phyloP scores from a whole-genome alignment of 2,113 vertebrate species.

The Melanocharis versteri region DNA sequence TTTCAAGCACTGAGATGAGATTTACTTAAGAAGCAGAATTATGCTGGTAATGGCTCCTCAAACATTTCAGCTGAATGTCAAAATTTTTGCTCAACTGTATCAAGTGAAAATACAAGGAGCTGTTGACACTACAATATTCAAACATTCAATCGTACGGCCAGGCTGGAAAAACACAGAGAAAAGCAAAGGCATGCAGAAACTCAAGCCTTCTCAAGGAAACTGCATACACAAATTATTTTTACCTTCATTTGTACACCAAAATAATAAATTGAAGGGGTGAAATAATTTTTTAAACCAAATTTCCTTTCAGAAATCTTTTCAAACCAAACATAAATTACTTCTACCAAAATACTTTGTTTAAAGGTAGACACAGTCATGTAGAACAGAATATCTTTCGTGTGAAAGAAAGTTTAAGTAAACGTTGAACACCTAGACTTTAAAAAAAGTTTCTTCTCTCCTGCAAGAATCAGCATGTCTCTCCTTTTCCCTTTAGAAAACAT shows the following conservation, averaged over 20 bases:
- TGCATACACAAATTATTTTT: constrained; percentile 28
- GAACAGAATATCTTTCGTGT: background rate
- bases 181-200: constrained; percentile 25
- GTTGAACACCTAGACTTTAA: background rate
- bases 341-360: background rate
- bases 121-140: constrained; percentile 25
- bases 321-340: background rate
- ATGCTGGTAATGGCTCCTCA: constrained; percentile 34
- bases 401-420: constrained; percentile 8
- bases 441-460: background rate
- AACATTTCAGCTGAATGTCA: constrained; percentile 48
- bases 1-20: constrained; percentile 44
- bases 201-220: constrained; percentile 19
- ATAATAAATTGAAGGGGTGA: background rate
- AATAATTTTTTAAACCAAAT: background rate
- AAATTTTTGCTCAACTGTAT: constrained; percentile 21
- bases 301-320: constrained; percentile 30
- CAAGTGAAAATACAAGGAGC: constrained; percentile 8
- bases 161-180: constrained; percentile 39
- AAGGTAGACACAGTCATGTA: background rate
- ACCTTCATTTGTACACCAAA: background rate
- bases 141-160: background rate
- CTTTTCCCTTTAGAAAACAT: background rate
- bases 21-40: constrained; percentile 45
- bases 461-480: background rate